Evolutionary conservation across 2,888 invertebrate genomes (phyloP).

Genomic region (Strigamia maritima): DNA sequence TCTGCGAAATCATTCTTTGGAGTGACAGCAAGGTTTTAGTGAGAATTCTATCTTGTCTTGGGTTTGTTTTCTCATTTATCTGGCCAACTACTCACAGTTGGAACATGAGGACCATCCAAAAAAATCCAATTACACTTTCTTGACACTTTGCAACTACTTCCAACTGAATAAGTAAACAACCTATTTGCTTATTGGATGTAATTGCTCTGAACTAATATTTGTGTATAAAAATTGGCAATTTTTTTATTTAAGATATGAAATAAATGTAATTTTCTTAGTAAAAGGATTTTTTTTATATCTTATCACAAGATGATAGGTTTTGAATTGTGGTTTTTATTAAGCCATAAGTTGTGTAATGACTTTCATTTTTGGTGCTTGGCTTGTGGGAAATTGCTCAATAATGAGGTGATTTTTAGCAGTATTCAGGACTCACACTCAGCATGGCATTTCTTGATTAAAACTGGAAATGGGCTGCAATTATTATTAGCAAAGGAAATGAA

Average conservation of each 20-base stretch:
- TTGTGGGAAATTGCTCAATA: constrained; percentile 29
- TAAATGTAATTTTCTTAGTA: not conserved
- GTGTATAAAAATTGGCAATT: not conserved
- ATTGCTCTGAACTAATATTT: not conserved
- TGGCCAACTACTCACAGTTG: constrained; percentile 5
- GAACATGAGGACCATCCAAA: not conserved
- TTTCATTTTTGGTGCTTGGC: constrained; percentile 27
- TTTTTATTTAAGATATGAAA: not conserved
- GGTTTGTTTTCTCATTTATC: constrained; percentile 24
- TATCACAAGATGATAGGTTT: constrained; percentile 20
- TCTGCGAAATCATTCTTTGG: not conserved
- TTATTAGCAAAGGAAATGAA: not conserved
- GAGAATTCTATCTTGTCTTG: constrained; percentile 13
- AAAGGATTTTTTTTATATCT: not conserved
- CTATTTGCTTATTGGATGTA: too few species aligned
- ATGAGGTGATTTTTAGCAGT: constrained; percentile 16
- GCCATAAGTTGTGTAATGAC: constrained; percentile 25
- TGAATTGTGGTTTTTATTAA: constrained; percentile 24
- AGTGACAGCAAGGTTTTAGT: constrained; percentile 21
- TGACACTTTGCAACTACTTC: not conserved
- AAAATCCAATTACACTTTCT: not conserved
- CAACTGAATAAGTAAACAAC: not conserved
- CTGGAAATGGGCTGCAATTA: constrained; percentile 16
- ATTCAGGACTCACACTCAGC: constrained; percentile 15
- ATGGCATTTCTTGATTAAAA: constrained; percentile 29